phyloP scores from a whole-genome alignment of 2,113 vertebrate genomes.

The Maccullochella peelii region DNA sequence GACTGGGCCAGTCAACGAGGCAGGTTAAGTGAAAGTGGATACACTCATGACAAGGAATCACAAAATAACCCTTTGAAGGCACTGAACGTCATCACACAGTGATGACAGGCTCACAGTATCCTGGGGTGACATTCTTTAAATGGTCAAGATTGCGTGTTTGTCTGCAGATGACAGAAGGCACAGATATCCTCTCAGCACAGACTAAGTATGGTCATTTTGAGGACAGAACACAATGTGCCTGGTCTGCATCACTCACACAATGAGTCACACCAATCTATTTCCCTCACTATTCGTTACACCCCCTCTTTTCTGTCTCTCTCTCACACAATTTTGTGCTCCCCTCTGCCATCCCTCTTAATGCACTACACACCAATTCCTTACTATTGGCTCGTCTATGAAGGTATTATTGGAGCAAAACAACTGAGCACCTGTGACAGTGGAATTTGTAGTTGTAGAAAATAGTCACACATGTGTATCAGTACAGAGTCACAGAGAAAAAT shows the following conservation, averaged over 20 bases:
- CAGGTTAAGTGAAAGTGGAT: constrained; percentile 11
- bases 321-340: not conserved
- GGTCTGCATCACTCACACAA: constrained; percentile 25
- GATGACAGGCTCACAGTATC: constrained; percentile 35
- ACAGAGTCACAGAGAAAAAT: too few species aligned
- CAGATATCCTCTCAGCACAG: constrained; percentile 27
- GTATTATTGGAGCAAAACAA: too few species aligned
- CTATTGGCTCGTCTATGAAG: not conserved
- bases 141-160: constrained; percentile 37
- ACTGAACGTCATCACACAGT: not conserved
- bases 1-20: not conserved
- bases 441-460: too few species aligned
- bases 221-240: constrained; percentile 61
- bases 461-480: too few species aligned
- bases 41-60: not conserved
- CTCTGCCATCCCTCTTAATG: not conserved
- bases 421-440: too few species aligned
- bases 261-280: constrained; percentile 59
- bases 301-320: not conserved
- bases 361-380: not conserved
- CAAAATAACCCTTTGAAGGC: not conserved
- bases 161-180: constrained; percentile 50
- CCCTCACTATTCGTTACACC: constrained; percentile 31
- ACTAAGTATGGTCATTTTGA: constrained; percentile 53
- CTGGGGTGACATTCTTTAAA: constrained; percentile 41